Percentiles rank a stretch among this genome's conserved stretches.
Evolutionary conservation across 2,113 vertebrate genomes (phyloP).

Genomic region (Leptodactylus fuscus): DNA sequence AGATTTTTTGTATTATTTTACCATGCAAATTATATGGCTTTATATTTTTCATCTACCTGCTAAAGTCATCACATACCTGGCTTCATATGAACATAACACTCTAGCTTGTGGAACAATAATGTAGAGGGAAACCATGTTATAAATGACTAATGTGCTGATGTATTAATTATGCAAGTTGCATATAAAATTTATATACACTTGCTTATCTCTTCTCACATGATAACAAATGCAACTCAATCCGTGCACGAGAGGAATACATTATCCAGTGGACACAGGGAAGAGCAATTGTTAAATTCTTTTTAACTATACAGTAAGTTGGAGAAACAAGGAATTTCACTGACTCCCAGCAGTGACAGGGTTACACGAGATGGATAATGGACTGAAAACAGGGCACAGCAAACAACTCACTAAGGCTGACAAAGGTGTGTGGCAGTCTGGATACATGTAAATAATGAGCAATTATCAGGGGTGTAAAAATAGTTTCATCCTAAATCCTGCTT

Average conservation of each 20-base stretch:
- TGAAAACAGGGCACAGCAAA: not conserved
- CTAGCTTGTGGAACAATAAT: not conserved
- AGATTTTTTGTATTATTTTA: not conserved
- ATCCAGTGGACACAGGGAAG: constrained; percentile 1
- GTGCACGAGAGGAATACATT: constrained; percentile 8
- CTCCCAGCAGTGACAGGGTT: not conserved
- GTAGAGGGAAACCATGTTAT: constrained; percentile 29
- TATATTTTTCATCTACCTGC: not conserved
- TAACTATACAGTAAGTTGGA: not conserved
- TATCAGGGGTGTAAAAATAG: not conserved
- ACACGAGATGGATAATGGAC: not conserved
- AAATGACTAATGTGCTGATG: constrained; percentile 46
- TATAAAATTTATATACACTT: constrained; percentile 44
- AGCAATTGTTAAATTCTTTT: not conserved
- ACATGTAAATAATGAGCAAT: not conserved
- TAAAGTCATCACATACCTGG: not conserved
- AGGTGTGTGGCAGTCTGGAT: not conserved
- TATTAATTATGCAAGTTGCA: constrained; percentile 52
- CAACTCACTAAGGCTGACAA: not conserved
- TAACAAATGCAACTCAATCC: constrained; percentile 41
- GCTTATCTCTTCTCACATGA: constrained; percentile 32
- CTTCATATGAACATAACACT: not conserved
- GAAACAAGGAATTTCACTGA: not conserved
- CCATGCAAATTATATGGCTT: not conserved
- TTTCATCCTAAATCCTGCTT: not conserved